Evolutionary conservation across 2,797 vertebrate genomes (phyloP), one percentile per base, ranked within the genome.

Genomic region (Propithecus deckenii): DNA sequence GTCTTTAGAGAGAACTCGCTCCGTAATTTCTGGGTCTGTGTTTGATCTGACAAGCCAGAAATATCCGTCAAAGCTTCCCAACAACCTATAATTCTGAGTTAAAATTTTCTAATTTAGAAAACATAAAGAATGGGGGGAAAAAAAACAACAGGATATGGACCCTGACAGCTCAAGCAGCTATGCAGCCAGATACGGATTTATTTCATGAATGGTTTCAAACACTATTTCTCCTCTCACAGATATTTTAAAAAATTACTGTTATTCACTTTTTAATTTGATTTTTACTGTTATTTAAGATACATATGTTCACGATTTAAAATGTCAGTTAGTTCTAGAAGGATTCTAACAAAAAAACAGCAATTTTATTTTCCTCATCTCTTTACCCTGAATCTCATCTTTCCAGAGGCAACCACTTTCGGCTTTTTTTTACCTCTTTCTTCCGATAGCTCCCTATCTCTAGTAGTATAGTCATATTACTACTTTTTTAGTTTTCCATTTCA

Each of bases 41-140:
- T 93, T 94, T 90, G 91, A 94, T 86, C 63, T 93, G 79, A 89
- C 89, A 85, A 91, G 71, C 79, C 28, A 87, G 91, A 95, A 96
- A 89, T 93, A 80, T 57, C 93, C 14, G 0, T 67, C 89, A 94
- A 86, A 71, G 28, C 84, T 94, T 89, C 57, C 65, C 86, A 95
- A 83, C 79, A 98, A 78, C 93, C 79, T 93, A n/a, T 95, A 93
- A 96, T 95, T 95, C 92, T 84, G 79, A 91, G 57, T 57, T 94
- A 93, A 95, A 71, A 80, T 92, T 91, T 95, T 91, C 93, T 91
- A 75, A 96, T 89, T 94, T 84, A 94, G 86, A 84, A 95, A 96
- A 91, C 75, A 81, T 63, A 38, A 84, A 61, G 35, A 72, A 15
- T 0, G 0, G 48, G 13, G 5, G 67, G 65, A 23, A 28, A 13